phyloP scores from a whole-genome alignment of 2,888 invertebrate genomes.

The Rhogogaster chlorosoma region DNA sequence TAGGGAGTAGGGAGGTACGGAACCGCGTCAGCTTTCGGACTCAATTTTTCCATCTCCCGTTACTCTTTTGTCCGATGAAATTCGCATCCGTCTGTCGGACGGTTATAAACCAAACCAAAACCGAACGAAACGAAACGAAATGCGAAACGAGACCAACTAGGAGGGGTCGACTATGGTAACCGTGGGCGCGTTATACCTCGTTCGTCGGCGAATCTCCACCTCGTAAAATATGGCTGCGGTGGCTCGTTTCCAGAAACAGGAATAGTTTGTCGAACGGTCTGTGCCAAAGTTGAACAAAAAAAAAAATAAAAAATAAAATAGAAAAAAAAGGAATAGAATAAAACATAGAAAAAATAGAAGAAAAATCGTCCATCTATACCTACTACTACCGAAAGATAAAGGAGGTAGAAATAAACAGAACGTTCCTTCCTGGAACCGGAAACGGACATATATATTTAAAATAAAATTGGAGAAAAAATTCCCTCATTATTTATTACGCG shows the following conservation, averaged over 20 bases:
- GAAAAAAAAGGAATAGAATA: neutral
- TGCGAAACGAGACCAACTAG: neutral
- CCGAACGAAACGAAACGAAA: no score
- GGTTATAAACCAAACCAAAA: constrained; percentile 61
- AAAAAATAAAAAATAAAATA: neutral
- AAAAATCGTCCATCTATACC: neutral
- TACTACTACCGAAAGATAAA: neutral
- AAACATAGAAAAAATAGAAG: neutral
- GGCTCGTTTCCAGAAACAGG: constrained; percentile 41
- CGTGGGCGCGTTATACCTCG: neutral
- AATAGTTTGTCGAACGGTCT: constrained; percentile 44
- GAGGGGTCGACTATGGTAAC: constrained; percentile 6
- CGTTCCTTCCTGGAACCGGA: neutral
- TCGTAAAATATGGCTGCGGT: constrained; percentile 37
- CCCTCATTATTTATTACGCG: neutral
- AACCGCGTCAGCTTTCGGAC: constrained; percentile 64
- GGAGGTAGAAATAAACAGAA: constrained; percentile 3
- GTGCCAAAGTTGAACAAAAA: neutral
- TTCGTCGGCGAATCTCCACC: constrained; percentile 19
- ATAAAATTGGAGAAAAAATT: neutral
- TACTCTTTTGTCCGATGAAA: constrained; percentile 63
- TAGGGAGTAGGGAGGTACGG: constrained; percentile 55
- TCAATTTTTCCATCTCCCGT: constrained; percentile 65
- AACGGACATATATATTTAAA: neutral
- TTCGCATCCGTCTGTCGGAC: constrained; percentile 62